Evolutionary conservation across 2,888 invertebrate species (phyloP), one percentile per base, ranked within the genome.

Genomic region (Balanococcus diminutus): DNA sequence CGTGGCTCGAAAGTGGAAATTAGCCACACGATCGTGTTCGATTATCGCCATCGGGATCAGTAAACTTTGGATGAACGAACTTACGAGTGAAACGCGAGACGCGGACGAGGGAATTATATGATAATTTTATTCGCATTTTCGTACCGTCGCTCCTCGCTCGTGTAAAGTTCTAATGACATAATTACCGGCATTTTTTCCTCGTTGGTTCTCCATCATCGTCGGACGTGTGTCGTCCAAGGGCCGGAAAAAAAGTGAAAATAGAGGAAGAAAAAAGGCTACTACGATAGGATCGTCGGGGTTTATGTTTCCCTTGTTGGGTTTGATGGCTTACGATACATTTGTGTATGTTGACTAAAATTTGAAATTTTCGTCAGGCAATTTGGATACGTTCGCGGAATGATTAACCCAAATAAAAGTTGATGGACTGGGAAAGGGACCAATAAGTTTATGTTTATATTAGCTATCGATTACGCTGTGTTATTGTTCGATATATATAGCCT

Each of bases 51-150:
- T 14, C 61, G 61, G 61, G 61, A 67, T 67, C 61, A 67, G 61
- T 67, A 67, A 67, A 67, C 61, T 67, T 28, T 25, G 61, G 61
- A 67, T 22, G 61, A 67, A 67, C 61, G 25, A 25, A 67, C 61
- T 25, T 67, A 56, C 14, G 36, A 51, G 3, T 16, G 51, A 2
- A 36, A 36, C 36, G 46, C 28, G 51, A 19, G 19, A 28, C 19
- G 56, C 19, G 56, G 19, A 56, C 3, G 56, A 67, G 28, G 22
- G 28, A 67, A 11, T 36, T 16, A 16, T 67, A 67, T 28, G 61
- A 67, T 67, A 67, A 67, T 67, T 67, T 67, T 67, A 67, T 67
- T 67, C 61, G 25, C 28, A 67, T 67, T 67, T 67, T 67, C 61
- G 11, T n/a, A 67, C 28, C 28, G 25, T 67, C 28, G 61, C 28